Evolutionary conservation across 2,888 invertebrate genomes (phyloP).

Genomic region (Allygus modestus): DNA sequence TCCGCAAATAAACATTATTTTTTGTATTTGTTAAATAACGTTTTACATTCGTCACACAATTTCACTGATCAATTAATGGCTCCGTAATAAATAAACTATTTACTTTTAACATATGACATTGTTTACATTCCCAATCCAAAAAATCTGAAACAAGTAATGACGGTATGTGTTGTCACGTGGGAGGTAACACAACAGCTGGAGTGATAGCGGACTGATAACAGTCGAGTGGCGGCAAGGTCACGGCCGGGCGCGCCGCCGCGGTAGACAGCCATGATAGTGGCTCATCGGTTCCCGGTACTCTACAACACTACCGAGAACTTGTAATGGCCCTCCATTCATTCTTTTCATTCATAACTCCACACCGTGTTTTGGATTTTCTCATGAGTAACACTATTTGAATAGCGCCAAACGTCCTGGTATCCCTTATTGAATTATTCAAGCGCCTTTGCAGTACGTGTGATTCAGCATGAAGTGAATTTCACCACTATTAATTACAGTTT

Average conservation of each 20-base stretch:
- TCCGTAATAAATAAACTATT: too few relatives aligned
- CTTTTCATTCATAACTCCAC: conserved; percentile 29
- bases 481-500: too few relatives aligned
- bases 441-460: background rate
- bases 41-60: too few relatives aligned
- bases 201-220: background rate
- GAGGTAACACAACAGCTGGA: background rate
- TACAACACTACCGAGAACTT: conserved; percentile 42
- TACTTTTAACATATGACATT: too few relatives aligned
- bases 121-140: too few relatives aligned
- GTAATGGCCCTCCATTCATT: conserved; percentile 55
- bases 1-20: too few relatives aligned
- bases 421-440: conserved; percentile 9
- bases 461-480: background rate
- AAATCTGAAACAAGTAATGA: too few relatives aligned
- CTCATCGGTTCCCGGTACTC: conserved; percentile 51
- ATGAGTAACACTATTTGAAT: conserved; percentile 41
- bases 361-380: conserved; percentile 29
- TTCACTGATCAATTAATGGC: too few relatives aligned
- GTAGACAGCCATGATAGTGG: background rate
- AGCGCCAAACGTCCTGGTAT: conserved; percentile 1
- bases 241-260: background rate
- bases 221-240: conserved; percentile 9
- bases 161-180: too few relatives aligned
- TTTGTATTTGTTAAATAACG: too few relatives aligned